Conservation (phyloP, 2,888 invertebrate genomes). For the Entomobrya multifasciata region DNA sequence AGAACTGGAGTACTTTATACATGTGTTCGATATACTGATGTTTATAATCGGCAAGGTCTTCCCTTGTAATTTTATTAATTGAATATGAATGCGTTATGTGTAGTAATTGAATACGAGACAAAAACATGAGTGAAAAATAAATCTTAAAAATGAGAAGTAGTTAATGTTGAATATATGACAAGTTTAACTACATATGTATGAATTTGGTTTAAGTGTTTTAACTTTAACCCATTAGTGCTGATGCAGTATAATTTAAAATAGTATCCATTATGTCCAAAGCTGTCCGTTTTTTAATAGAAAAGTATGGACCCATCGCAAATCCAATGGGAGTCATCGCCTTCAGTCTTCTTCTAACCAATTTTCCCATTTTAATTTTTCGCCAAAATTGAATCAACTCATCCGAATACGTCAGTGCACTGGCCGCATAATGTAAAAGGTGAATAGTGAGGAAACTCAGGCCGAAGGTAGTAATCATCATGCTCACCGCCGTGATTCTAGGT, state of each 20-base stretch:
- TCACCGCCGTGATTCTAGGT: neutral
- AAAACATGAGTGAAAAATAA: too few relatives aligned
- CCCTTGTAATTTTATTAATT: conserved; percentile 49
- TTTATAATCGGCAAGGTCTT: conserved; percentile 69
- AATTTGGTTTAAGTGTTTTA: too few relatives aligned
- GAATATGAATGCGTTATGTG: too few relatives aligned
- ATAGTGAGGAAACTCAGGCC: neutral
- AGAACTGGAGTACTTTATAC: conserved; percentile 70
- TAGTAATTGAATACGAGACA: too few relatives aligned
- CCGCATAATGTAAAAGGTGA: neutral
- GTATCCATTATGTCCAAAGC: conserved; percentile 5
- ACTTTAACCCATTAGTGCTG: neutral
- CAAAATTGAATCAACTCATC: conserved; percentile 1
- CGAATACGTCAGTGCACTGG: neutral
- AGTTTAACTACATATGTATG: too few relatives aligned
- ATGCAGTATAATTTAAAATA: neutral
- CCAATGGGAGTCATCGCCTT: neutral
- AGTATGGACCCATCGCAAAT: neutral
- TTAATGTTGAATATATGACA: too few relatives aligned
- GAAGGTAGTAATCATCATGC: neutral
- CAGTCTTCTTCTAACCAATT: neutral
- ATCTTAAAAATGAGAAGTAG: too few relatives aligned
- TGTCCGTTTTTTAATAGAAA: neutral
- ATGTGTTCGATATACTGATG: conserved; percentile 71
- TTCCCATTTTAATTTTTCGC: neutral